Evolutionary conservation across 2,797 vertebrate genomes (phyloP), one percentile per base, ranked within the genome.

Genomic region (Pipistrellus nathusii): DNA sequence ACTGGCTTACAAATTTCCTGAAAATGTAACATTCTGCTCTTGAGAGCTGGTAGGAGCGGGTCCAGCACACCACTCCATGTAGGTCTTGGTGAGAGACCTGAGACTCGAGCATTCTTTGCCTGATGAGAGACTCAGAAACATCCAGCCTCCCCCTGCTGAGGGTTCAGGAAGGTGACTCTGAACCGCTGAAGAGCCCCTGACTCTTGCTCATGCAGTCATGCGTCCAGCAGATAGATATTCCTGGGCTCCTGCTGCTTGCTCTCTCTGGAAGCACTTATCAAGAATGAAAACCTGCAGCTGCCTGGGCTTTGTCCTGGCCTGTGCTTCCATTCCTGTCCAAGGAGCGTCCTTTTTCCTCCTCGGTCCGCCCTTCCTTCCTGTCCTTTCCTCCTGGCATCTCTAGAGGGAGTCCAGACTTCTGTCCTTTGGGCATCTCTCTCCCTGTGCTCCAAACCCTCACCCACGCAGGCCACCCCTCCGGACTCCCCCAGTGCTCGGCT

Each of bases 301-400:
- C 55, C 25, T 20, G 20, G 35, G 18, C 72, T 88, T 88, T 80
- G 55, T 82, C 81, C 59, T 90, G 32, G 88, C 64, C 59, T 77
- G 53, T 21, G 38, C 75, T 80, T 89, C 48, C 38, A 9, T 77
- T 90, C 68, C 35, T 59, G 51, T 91, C 78, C 91, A 57, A 68
- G 68, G 75, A 80, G 72, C 44, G 30, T 51, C 55, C 27, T 83
- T 62, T 69, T 75, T 80, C 88, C 64, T 93, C 69, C 44, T 62
- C n/a, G 12, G 48, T 76, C 71, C n/a, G 1, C 55, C 86, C 75
- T 62, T 76, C 69, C 80, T 90, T 73, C 68, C 48, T 90, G 68
- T 25, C 57, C 48, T 90, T 68, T 25, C 57, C 92, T 77, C 77
- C 77, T 32, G 32, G 48, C 68, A 68, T 88, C 82, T 62, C 38